Conservation (phyloP, 2,888 invertebrate genomes). For the Coelogynopora nodosa region DNA sequence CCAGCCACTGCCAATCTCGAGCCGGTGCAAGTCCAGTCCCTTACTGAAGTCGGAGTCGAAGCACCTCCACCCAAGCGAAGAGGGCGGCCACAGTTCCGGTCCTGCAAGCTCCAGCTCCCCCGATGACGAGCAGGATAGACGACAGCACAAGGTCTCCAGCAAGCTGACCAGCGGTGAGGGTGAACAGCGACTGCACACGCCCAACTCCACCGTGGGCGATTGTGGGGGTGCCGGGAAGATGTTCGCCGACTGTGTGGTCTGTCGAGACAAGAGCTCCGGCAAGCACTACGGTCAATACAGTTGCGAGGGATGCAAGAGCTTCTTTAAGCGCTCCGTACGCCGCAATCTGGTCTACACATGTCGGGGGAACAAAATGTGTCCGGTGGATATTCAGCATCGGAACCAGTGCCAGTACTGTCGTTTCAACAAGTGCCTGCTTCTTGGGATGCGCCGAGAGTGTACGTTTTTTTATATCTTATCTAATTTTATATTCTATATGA, state of each 20-base stretch:
- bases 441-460: constrained; percentile 99
- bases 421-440: constrained; percentile 96
- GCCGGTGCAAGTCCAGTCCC: not conserved
- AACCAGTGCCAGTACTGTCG: constrained; percentile 99
- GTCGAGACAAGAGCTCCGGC: constrained; percentile 64
- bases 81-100: too few species aligned
- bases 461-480: too few species aligned
- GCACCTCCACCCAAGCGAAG: not conserved
- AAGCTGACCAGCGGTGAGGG: not conserved
- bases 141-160: not conserved
- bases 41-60: not conserved
- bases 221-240: not conserved
- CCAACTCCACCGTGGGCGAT: not conserved
- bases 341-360: constrained; percentile 95
- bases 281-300: constrained; percentile 99
- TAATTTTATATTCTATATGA: too few species aligned
- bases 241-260: constrained; percentile 44
- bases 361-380: constrained; percentile 90
- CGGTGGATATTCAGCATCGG: constrained; percentile 96
- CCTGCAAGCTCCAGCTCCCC: not conserved
- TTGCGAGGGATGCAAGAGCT: constrained; percentile 91
- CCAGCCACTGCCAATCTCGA: not conserved
- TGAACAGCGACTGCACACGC: not conserved
- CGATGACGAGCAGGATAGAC: not conserved
- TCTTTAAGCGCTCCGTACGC: constrained; percentile 95